Base-by-base conservation (phyloP, 2,797 vertebrate species). In the Clarias pachynema region DNA sequence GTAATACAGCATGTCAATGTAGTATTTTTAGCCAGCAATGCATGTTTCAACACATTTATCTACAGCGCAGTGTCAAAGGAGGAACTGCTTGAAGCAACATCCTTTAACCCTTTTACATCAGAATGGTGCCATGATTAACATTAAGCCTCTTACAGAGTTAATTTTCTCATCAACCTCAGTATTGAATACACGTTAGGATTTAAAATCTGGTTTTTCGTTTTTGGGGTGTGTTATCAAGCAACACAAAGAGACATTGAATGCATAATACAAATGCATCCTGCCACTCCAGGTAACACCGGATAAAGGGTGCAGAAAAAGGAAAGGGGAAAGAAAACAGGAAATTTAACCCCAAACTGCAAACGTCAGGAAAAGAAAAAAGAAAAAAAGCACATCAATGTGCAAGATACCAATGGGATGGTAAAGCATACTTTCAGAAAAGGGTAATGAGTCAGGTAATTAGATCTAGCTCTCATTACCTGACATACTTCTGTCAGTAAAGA, bases 341-440 rank as follows among this genome's bases (percentile, higher is more conserved):
- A 84, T 79, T 87, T 57, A 85, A 82, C 88, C 37, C 81, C 1
- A 66, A 88, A 89, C 84, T 81, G 86, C 88, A 80, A 88, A 84
- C 65, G 80, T 70, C 34, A 87, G 87, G 75, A 87, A 29, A 4
- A 0, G 0, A 14, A 65, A 12, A 0, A 63, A 5, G 26, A 40
- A 70, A 70, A 40, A 70, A 10, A 1, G 1, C 31, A 37, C 63
- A 66, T 83, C 1, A n/a, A 31, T 49, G 24, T 65, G 60, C 10
- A 24, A 0, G 73, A 84, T 53, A 20, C 53, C 20, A 20, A 15
- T 40, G n/a, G 34, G 62, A 24, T 63, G n/a, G 44, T 60, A 31
- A 84, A 75, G 70, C 34, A 72, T 9, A 34, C 26, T 34, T 56
- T 80, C 16, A 63, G 16, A 53, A 14, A 53, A 53, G 49, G 12